These are phyloP conservation scores for Protosalanx chinensis DNA, from an alignment of 2,797 vertebrate genomes.

Conservation along the genomic window DNA sequence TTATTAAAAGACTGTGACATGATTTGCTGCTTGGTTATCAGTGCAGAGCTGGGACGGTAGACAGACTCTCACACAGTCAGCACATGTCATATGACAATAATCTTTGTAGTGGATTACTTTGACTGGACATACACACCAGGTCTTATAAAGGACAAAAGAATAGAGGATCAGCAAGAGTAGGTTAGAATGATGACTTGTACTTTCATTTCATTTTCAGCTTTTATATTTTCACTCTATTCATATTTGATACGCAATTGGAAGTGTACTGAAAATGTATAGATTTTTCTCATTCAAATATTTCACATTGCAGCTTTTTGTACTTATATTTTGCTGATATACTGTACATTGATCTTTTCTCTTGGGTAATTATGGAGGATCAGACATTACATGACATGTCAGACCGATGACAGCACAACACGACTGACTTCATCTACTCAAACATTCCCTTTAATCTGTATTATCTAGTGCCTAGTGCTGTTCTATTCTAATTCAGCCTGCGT, in stretches of 20 bases:
- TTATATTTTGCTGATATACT: too few relatives aligned
- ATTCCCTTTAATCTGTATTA: constrained; percentile 51
- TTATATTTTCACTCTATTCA: too few relatives aligned
- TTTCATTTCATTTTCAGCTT: too few relatives aligned
- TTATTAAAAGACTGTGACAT: too few relatives aligned
- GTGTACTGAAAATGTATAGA: neutral
- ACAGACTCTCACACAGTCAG: neutral
- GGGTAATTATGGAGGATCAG: neutral
- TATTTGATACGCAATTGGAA: too few relatives aligned
- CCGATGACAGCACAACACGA: constrained; percentile 11
- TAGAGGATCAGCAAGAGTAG: neutral
- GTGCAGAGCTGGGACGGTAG: neutral
- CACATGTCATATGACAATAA: constrained; percentile 10
- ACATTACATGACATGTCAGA: constrained; percentile 2
- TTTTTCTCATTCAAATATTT: too few relatives aligned
- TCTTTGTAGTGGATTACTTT: constrained; percentile 32
- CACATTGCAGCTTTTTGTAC: too few relatives aligned
- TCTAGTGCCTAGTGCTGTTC: constrained; percentile 24
- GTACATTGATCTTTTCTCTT: too few relatives aligned
- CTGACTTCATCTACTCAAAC: constrained; percentile 43
- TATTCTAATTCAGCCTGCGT: constrained; percentile 22
- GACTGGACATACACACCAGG: constrained; percentile 33
- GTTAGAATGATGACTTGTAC: neutral
- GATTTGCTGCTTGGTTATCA: too few relatives aligned
- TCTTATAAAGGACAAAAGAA: constrained; percentile 35